Percentiles rank a stretch among this genome's conserved stretches.
phyloP scores from a whole-genome alignment of 2,797 vertebrate genomes.

The Cetoscarus ocellatus region DNA sequence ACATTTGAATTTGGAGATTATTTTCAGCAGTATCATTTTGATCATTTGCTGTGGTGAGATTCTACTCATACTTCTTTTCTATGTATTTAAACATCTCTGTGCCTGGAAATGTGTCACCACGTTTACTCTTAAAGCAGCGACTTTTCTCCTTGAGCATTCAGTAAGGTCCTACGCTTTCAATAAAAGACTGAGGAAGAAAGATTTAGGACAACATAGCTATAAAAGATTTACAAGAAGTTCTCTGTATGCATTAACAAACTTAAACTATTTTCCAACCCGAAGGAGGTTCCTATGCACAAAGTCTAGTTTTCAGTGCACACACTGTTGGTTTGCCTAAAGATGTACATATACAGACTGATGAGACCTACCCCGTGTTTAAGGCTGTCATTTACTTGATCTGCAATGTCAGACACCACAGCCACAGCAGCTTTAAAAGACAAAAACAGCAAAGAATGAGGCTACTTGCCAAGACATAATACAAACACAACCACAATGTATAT shows the following conservation, averaged over 20 bases:
- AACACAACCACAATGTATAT: conserved; percentile 18
- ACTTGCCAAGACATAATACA: not conserved
- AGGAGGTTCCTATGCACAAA: not conserved
- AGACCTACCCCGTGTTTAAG: conserved; percentile 94
- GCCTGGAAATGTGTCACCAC: not conserved
- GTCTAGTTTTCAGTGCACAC: not conserved
- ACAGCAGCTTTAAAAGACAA: conserved; percentile 86
- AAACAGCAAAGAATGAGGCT: conserved; percentile 6
- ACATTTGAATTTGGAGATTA: not conserved
- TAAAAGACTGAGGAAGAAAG: not conserved
- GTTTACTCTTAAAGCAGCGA: conserved; percentile 8
- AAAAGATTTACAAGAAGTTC: not conserved
- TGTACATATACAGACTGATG: not conserved
- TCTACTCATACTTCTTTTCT: not conserved
- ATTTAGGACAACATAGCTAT: not conserved
- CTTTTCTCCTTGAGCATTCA: not conserved
- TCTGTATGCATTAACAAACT: not conserved
- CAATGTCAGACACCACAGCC: conserved; percentile 89
- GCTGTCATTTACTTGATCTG: conserved; percentile 90
- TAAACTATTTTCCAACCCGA: not conserved
- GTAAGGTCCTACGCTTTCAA: not conserved
- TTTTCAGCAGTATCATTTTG: not conserved
- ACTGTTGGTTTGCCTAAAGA: conserved; percentile 6
- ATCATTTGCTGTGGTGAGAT: not conserved
- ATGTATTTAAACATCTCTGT: conserved; percentile 1